Evolutionary conservation across 2,797 vertebrate genomes (phyloP), one percentile per base, ranked within the genome.

Genomic region (Loriculus beryllinus): DNA sequence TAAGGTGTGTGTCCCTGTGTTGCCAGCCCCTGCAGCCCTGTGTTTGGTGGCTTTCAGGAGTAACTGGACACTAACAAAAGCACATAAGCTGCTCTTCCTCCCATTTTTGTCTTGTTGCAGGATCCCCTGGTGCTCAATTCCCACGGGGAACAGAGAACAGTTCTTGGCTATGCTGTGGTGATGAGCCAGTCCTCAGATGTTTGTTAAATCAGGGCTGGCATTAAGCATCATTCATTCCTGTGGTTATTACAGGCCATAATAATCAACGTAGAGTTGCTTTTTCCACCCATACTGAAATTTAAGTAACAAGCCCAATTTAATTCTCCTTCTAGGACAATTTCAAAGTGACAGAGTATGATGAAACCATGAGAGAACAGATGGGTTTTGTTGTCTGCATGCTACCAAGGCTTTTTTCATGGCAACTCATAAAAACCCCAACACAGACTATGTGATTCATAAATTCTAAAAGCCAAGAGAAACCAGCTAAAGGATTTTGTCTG

Each of bases 401-500:
- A 87, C 59, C 51, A 76, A n/a, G 39, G 51, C 25, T 71, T 81
- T 71, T 81, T 88, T 91, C 40, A 86, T 0, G 2, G 48, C 94
- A 96, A 83, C n/a, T 65, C 23, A 64, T 37, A 64, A 70, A 45
- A 63, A 15, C 10, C 28, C 10, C 13, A 39, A 57, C 18, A 4
- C 18, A 48, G 64, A 86, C 78, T 85, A 48, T 42, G 88, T 79
- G 90, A 93, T 94, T 96, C 80, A 86, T 67, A 88, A 81, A 93
- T 86, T 79, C 69, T 70, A 79, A 88, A 95, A 85, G 80, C 40
- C 0, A 0, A 86, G 70, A 93, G 67, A 94, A 96, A 91, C 76
- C 63, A 92, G 59, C 42, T 86, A 91, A 87, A 91, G 60, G 17
- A 91, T 91, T 95, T 80, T 91, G 72, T 91, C 92, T 93, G 87